Conservation (phyloP, 2,113 vertebrate genomes). For the Galemys pyrenaicus region DNA sequence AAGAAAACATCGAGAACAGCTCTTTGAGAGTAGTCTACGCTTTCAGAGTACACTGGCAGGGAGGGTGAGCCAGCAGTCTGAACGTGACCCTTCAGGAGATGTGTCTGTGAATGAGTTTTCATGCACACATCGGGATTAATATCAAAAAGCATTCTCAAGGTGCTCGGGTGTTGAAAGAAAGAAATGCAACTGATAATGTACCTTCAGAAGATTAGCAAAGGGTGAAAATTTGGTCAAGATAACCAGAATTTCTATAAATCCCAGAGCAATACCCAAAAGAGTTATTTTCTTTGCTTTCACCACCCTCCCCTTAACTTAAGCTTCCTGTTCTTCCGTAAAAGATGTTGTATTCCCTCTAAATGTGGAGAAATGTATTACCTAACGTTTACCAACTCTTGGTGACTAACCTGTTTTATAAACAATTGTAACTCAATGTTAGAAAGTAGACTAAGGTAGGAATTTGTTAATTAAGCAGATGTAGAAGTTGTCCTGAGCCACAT, state of each 20-base stretch:
- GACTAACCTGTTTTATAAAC: neutral
- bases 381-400: neutral
- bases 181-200: neutral
- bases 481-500: neutral
- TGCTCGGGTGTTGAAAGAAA: neutral
- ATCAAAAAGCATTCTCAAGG: neutral
- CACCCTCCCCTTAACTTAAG: neutral
- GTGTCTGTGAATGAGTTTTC: neutral
- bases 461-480: neutral
- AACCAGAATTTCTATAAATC: neutral
- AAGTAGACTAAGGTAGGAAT: neutral
- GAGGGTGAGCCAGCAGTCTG: neutral
- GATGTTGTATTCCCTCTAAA: neutral
- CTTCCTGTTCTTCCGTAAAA: neutral
- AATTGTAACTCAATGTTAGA: neutral
- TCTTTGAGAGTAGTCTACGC: neutral
- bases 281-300: neutral
- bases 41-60: neutral
- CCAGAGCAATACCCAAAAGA: neutral
- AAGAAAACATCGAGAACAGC: neutral
- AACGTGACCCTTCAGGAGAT: neutral
- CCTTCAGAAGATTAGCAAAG: neutral
- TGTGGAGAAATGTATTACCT: neutral
- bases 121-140: neutral
- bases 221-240: neutral